phyloP scores from a whole-genome alignment of 2,113 vertebrate genomes.

The Malurus melanocephalus region DNA sequence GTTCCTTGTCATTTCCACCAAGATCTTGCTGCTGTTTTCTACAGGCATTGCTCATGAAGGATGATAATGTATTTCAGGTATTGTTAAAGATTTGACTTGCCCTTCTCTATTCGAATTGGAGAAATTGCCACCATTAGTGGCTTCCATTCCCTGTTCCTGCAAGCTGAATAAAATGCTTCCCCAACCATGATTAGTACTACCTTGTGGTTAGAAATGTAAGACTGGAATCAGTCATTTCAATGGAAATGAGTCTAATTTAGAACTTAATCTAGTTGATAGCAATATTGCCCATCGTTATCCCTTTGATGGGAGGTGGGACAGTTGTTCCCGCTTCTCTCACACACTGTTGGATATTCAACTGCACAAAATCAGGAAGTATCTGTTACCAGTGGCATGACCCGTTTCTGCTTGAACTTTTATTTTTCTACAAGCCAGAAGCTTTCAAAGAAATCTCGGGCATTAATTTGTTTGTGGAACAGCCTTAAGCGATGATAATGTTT shows the following conservation, averaged over 20 bases:
- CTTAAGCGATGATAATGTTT: neutral
- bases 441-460: neutral
- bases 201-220: neutral
- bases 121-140: neutral
- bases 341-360: neutral
- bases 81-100: neutral
- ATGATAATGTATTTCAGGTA: neutral
- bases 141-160: neutral
- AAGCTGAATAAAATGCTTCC: neutral
- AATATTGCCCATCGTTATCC: neutral
- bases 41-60: rapidly evolving
- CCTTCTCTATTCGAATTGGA: neutral
- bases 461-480: neutral
- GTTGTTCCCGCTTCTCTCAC: neutral
- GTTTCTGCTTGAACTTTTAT: neutral
- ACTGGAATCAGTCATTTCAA: neutral
- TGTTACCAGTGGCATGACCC: neutral
- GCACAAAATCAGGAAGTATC: neutral
- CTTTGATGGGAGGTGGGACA: neutral
- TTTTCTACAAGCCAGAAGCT: neutral
- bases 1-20: neutral
- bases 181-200: neutral
- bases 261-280: neutral
- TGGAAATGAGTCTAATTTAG: neutral
- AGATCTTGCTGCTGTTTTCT: neutral